Base-by-base conservation (phyloP, 1,140 invertebrate genomes). In the Anastrepha ludens region DNA sequence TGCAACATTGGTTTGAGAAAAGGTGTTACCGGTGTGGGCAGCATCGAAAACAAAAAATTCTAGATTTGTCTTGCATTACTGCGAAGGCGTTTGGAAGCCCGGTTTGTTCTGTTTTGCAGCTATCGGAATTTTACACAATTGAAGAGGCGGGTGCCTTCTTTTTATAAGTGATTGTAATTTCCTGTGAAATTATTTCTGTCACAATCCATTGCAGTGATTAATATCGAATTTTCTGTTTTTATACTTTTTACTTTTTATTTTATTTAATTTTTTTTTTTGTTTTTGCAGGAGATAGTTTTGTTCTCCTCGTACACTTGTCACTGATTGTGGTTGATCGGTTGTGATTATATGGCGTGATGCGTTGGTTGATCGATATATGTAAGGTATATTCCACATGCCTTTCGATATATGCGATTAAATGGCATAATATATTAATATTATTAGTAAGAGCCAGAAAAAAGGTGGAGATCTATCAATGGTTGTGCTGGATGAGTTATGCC, bases 91-190 rank as follows among this genome's bases (percentile, higher is more conserved):
- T 81, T 81, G n/a, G 5, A n/a, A 62, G n/a, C 15, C 8, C 47
- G 15, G 29, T 70, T 70, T 29, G 9, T 39, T 47, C 17, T 47
- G 44, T 58, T 17, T 55, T 17, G 17, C 74, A 81, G 74, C 47
- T 55, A 81, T n/a, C 74, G 20, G 74, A 47, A 81, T 5, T 47
- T 20, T 3, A 81, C 64, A 29, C n/a, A 67, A 67, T 5, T 67
- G n/a, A 29, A 67, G 6, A 9, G 7, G 7, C n/a, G 47, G 39
- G 44, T 55, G 3, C 5, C 74, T 55, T 55, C 50, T 15, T 55
- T 58, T 55, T n/a, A 29, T 81, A 55, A 78, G 44, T 78, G 70
- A 47, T 78, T 81, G 50, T 81, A 41, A 81, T 81, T 81, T 81
- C 47, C 47, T 81, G 44, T 50, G 47, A 81, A 81, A n/a, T 55